Evolutionary conservation across 2,797 vertebrate species (phyloP), one percentile per base, ranked within the genome.

Genomic region (Myiotriccus ornatus): DNA sequence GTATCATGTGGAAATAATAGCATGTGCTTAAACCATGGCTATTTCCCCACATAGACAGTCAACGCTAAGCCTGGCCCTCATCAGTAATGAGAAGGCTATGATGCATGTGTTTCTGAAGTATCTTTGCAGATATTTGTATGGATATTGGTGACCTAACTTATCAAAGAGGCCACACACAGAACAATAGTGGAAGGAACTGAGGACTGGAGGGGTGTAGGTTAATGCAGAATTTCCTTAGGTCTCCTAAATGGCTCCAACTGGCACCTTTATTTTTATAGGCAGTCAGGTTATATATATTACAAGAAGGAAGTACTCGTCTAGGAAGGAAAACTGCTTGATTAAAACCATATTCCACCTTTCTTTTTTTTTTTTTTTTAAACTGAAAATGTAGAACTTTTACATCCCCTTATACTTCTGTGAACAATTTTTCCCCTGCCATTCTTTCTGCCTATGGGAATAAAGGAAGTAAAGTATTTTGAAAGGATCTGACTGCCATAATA

Each of bases 211-310:
- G 93, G 80, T 95, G 91, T 59, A 97, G 95, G 93, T 95, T 97
- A 97, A 97, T 96, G 85, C 87, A 94, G 93, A 96, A 96, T 97
- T 96, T 96, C 96, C 95, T 96, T 91, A 94, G 93, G 95, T 94
- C 95, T 95, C 85, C 60, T 96, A 90, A 96, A 88, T 91, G 88
- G 63, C 94, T 97, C 91, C 74, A 64, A 95, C 94, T 94, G 95
- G 94, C 96, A 96, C 95, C 95, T 96, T 93, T 97, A 95, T 96
- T 96, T 97, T 97, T 96, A 97, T 96, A 94, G 91, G 91, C 95
- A 96, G 95, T 95, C 95, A 96, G 80, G 95, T 96, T 96, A 97
- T 94, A 97, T 97, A 94, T 97, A 96, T 96, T 97, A 87, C 91
- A 77, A 94, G 87, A 95, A 91, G 94, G 96, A 97, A 97, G 87